phyloP scores from a whole-genome alignment of 1,140 invertebrate genomes.

The Cyclargus thomasi region DNA sequence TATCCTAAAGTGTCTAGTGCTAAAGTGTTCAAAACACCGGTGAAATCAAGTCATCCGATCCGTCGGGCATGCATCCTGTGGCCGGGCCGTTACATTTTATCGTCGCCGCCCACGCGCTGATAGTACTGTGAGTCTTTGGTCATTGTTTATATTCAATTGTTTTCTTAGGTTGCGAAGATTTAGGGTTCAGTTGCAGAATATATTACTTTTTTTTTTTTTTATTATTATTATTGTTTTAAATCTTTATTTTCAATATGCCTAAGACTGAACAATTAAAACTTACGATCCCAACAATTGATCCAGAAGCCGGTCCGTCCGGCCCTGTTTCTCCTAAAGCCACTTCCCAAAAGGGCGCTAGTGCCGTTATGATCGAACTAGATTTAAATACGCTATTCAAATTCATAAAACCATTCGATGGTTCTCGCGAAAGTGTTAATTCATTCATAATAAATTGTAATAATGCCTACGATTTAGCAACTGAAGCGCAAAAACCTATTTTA shows the following conservation, averaged over 20 bases:
- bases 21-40: too few relatives aligned
- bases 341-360: background rate
- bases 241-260: background rate
- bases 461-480: constrained; percentile 13
- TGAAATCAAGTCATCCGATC: too few relatives aligned
- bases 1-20: too few relatives aligned
- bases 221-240: background rate
- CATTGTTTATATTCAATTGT: too few relatives aligned
- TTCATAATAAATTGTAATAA: constrained; percentile 21
- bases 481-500: constrained; percentile 19
- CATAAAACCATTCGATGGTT: constrained; percentile 19
- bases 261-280: background rate
- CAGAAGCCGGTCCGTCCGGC: background rate
- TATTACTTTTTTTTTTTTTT: background rate
- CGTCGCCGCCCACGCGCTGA: too few relatives aligned
- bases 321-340: background rate
- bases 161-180: too few relatives aligned
- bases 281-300: background rate
- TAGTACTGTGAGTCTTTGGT: too few relatives aligned
- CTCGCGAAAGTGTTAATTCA: constrained; percentile 15
- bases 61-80: too few relatives aligned
- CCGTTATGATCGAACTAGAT: background rate
- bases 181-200: too few relatives aligned
- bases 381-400: constrained; percentile 19
- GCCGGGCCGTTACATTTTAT: too few relatives aligned